Evolutionary conservation across 2,797 vertebrate genomes (phyloP), one percentile per base, ranked within the genome.

Genomic region (Staurois parvus): DNA sequence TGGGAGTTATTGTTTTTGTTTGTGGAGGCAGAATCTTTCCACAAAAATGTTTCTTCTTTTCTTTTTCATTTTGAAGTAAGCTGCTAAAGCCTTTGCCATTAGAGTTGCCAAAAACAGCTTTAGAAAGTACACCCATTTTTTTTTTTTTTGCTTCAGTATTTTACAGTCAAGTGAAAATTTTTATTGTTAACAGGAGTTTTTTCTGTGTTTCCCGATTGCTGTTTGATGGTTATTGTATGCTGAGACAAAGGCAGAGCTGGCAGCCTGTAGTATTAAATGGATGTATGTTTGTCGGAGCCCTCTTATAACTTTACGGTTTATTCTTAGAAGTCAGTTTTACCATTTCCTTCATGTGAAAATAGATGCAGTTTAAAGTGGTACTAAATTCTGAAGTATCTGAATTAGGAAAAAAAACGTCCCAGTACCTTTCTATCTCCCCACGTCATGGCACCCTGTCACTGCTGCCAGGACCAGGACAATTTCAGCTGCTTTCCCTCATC

Each of bases 1-100:
- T 29, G 69, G 70, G 34, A 66, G 70, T 82, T 30, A 66, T 82
- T 82, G 80, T 82, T 66, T 73, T 74, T 74, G 56, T 74, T 82
- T 82, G 37, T 74, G 70, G 80, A 74, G 70, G 37, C 34, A 30
- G 37, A 82, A 48, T 66, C 32, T 74, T 66, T 74, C 70, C 80
- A 45, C 70, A 82, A 66, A 81, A 73, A 66, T 74, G 34, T 82
- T 81, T 73, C 59, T 75, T 52, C 26, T 29, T 68, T 56, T 37
- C 48, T 56, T 81, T 72, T 62, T 80, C 78, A 37, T 80, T 72
- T 72, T 72, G 26, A 81, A 37, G 34, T 59, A 81, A 81, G 67
- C 79, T 81, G 26, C 21, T 62, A 40, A 81, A 59, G 30, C 68
- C n/a, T 13, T 24, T 40, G n/a, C 30, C 68, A 72, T 72, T n/a